Conservation (phyloP, 2,113 vertebrate genomes). For the Athene cunicularia region DNA sequence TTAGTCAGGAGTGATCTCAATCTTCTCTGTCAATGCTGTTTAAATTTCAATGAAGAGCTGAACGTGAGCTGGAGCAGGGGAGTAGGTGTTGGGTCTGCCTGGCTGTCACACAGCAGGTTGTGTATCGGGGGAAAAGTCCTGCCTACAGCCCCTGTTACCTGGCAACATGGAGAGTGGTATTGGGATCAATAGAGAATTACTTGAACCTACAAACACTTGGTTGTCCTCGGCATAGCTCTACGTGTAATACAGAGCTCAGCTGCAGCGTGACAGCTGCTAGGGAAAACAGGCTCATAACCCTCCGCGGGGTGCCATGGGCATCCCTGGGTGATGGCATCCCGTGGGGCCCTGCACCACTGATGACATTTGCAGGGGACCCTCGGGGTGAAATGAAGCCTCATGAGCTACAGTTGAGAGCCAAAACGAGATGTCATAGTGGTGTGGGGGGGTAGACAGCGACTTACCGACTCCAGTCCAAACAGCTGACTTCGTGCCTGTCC, state of each 20-base stretch:
- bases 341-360: rapidly evolving
- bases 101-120: background rate
- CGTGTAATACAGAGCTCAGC: rapidly evolving
- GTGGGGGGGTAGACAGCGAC: rapidly evolving
- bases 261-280: background rate
- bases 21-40: background rate
- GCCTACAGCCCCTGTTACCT: background rate
- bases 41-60: background rate
- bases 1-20: background rate
- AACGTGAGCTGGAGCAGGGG: background rate
- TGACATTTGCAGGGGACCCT: background rate
- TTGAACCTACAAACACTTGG: rapidly evolving
- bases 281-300: rapidly evolving
- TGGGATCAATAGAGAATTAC: background rate
- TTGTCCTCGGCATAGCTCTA: background rate
- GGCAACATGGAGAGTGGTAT: background rate
- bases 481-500: background rate
- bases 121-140: background rate
- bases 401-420: background rate
- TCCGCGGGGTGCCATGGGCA: rapidly evolving
- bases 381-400: background rate
- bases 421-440: rapidly evolving
- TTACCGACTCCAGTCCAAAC: background rate
- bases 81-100: background rate
- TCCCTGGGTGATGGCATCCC: rapidly evolving